Conservation (phyloP, 2,113 vertebrate genomes). For the Heteronetta atricapilla region DNA sequence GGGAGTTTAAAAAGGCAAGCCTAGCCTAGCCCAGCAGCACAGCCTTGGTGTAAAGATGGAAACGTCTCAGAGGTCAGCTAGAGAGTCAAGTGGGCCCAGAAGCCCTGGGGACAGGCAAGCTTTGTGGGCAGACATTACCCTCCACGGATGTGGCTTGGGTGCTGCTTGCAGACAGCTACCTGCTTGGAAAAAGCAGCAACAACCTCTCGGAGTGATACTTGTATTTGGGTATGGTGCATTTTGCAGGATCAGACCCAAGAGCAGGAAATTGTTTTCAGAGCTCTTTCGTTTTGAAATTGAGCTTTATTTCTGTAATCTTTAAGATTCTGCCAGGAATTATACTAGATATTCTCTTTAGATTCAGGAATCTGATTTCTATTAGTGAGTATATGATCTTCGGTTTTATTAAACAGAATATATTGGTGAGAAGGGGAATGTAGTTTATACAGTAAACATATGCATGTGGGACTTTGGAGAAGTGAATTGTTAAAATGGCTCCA, state of each 20-base stretch:
- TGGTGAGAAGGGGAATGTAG: background rate
- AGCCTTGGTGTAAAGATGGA: background rate
- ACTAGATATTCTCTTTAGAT: background rate
- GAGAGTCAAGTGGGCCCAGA: background rate
- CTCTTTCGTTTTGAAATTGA: background rate
- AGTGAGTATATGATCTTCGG: background rate
- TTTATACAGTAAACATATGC: slow-evolving; percentile 15
- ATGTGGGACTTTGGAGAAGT: background rate
- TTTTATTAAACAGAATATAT: slow-evolving; percentile 45
- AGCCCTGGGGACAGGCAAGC: background rate
- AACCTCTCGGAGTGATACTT: background rate
- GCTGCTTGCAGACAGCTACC: background rate
- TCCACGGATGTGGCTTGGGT: rapidly evolving
- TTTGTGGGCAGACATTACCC: background rate
- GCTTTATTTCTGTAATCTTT: background rate
- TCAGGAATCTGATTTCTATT: slow-evolving; percentile 41
- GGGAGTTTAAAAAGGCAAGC: background rate
- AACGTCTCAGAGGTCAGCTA: background rate
- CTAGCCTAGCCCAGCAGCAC: background rate
- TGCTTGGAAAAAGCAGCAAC: background rate
- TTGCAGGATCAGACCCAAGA: background rate
- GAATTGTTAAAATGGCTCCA: slow-evolving; percentile 45
- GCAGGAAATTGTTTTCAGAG: background rate
- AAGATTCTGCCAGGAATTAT: background rate
- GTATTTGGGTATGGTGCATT: background rate